Evolutionary conservation across 2,113 vertebrate species (phyloP).

Genomic region (Actenoides hombroni): DNA sequence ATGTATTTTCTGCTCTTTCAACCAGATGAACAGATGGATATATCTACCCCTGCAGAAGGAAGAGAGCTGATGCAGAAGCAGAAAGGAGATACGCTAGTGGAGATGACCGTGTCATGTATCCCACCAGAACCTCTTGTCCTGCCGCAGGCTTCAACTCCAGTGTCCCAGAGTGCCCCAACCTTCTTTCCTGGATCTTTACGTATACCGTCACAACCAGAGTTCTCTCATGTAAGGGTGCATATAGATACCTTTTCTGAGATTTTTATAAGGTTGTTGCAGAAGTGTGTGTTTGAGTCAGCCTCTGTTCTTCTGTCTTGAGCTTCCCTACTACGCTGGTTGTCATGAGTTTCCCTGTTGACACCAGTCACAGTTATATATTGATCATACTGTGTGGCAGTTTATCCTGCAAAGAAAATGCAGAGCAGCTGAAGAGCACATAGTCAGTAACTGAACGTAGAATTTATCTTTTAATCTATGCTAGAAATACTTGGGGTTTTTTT

Average conservation of each 20-base stretch:
- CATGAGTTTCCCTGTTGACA: background rate
- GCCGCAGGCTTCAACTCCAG: conserved; percentile 81
- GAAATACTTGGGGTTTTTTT: background rate
- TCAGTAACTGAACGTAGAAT: background rate
- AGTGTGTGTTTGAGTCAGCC: background rate
- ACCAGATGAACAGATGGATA: conserved; percentile 79
- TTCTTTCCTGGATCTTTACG: conserved; percentile 78
- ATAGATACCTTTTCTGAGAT: background rate
- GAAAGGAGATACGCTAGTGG: conserved; percentile 57
- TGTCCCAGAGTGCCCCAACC: conserved; percentile 80
- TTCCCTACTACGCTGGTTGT: background rate
- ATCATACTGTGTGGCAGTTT: background rate
- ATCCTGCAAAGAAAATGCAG: background rate
- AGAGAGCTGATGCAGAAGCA: conserved; percentile 27
- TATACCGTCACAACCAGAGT: conserved; percentile 88
- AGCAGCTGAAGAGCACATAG: background rate
- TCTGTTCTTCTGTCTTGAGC: background rate
- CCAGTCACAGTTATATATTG: background rate
- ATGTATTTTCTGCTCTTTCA: conserved; percentile 16
- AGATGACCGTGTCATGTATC: conserved; percentile 34
- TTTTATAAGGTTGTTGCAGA: background rate
- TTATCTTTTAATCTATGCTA: background rate
- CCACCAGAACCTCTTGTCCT: conserved; percentile 25
- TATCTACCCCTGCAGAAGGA: conserved; percentile 64
- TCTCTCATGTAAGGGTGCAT: conserved; percentile 87